Evolutionary conservation across 2,797 vertebrate species (phyloP).

Genomic region (Lepilemur ruficaudatus): DNA sequence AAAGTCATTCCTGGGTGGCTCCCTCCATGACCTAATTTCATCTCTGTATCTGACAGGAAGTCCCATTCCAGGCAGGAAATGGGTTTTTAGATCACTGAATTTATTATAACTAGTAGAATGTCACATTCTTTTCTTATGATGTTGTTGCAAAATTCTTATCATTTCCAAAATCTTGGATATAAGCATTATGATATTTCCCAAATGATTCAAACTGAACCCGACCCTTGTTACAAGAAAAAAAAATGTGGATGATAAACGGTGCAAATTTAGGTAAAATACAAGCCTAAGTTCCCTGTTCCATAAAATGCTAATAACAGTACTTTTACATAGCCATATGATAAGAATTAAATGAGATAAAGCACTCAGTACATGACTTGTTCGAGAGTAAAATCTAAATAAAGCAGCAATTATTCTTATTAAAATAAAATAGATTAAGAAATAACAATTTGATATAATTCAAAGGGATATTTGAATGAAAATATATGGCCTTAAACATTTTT

Average conservation of each 20-base stretch:
- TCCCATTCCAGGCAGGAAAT: background rate
- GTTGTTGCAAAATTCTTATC: conserved; percentile 87
- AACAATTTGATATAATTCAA: background rate
- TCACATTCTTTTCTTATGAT: conserved; percentile 88
- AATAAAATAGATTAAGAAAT: conserved; percentile 6
- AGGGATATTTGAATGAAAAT: background rate
- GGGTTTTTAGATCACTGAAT: background rate
- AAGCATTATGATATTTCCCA: conserved; percentile 91
- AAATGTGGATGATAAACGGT: background rate
- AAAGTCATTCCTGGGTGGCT: background rate
- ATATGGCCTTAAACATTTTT: background rate
- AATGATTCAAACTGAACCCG: conserved; percentile 90
- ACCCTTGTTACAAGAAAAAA: background rate
- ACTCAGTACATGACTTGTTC: background rate
- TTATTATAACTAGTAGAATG: background rate
- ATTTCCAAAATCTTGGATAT: conserved; percentile 91
- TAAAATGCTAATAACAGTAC: background rate
- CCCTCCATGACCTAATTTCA: background rate
- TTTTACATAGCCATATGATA: background rate
- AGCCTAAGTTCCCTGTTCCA: background rate
- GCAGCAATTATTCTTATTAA: background rate
- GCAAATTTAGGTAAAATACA: background rate
- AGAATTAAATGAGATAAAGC: background rate
- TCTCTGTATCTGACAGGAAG: background rate
- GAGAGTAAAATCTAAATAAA: conserved; percentile 27